A percentile compares a stretch with the other conserved stretches of the same genome.
Evolutionary conservation across 2,888 invertebrate species (phyloP).

Genomic region (Drosophila picticornis): DNA sequence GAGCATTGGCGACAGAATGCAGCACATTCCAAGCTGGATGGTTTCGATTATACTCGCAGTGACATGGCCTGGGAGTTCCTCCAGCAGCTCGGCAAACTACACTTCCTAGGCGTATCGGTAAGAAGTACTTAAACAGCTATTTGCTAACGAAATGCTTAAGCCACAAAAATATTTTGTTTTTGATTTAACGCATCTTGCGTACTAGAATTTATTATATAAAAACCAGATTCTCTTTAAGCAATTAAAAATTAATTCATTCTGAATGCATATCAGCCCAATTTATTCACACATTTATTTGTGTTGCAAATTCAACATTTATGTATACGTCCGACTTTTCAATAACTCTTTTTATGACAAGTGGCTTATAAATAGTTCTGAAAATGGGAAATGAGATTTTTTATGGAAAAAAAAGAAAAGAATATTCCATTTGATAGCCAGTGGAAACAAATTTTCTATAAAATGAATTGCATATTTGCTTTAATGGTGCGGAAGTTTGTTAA

Average conservation of each 20-base stretch:
- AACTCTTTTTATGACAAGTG: background rate
- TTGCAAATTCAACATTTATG: conserved; percentile 6
- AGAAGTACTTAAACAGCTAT: conserved; percentile 65
- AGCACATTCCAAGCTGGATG: conserved; percentile 86
- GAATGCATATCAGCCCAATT: background rate
- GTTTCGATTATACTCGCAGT: conserved; percentile 91
- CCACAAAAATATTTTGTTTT: background rate
- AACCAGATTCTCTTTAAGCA: background rate
- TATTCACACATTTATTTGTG: background rate
- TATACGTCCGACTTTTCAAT: background rate
- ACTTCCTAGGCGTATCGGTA: conserved; percentile 95
- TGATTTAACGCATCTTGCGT: no score
- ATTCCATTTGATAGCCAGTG: background rate
- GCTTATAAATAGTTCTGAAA: background rate
- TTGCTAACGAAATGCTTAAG: background rate
- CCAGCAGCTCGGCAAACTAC: conserved; percentile 89
- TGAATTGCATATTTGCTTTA: background rate
- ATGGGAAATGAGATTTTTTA: background rate
- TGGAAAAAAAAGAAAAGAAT: background rate
- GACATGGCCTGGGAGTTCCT: conserved; percentile 91
- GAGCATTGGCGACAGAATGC: conserved; percentile 86
- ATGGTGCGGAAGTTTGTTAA: background rate
- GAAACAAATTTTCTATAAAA: background rate
- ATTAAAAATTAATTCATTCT: background rate
- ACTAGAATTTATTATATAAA: background rate